phyloP scores from a whole-genome alignment of 2,113 vertebrate species.

The Abramis brama region DNA sequence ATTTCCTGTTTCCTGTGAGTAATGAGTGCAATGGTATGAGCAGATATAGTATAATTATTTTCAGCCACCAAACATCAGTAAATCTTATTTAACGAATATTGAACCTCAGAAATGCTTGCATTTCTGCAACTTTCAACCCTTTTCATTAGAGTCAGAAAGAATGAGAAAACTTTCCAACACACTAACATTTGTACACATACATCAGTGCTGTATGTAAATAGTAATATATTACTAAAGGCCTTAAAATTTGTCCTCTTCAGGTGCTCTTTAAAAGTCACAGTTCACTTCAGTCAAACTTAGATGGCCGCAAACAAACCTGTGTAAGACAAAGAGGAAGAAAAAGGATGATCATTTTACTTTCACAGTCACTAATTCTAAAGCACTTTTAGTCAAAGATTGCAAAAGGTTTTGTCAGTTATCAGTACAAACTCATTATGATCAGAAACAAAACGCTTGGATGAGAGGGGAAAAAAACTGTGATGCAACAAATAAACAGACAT shows the following conservation, averaged over 20 bases:
- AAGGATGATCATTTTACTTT: background rate
- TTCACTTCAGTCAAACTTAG: conserved; percentile 69
- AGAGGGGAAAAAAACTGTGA: background rate
- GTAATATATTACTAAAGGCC: conserved; percentile 78
- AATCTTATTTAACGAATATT: conserved; percentile 4
- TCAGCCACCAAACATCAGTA: conserved; percentile 15
- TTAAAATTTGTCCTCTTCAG: conserved; percentile 74
- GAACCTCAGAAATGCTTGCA: background rate
- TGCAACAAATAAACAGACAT: background rate
- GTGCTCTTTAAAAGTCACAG: conserved; percentile 68
- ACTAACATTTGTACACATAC: conserved; percentile 68
- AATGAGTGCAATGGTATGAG: conserved; percentile 69
- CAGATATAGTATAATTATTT: conserved; percentile 60
- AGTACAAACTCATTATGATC: background rate
- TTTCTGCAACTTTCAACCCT: conserved; percentile 1
- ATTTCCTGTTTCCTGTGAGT: conserved; percentile 44
- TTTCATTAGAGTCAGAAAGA: conserved; percentile 18
- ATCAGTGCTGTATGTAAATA: conserved; percentile 53
- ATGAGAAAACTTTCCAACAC: conserved; percentile 24
- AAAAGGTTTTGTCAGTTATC: background rate
- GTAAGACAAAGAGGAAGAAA: conserved; percentile 27
- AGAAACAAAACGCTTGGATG: background rate
- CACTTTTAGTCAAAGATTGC: background rate
- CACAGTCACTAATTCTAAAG: background rate
- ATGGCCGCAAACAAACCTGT: conserved; percentile 64